phyloP scores from a whole-genome alignment of 2,113 vertebrate species.

The Beaufortia kweichowensis region DNA sequence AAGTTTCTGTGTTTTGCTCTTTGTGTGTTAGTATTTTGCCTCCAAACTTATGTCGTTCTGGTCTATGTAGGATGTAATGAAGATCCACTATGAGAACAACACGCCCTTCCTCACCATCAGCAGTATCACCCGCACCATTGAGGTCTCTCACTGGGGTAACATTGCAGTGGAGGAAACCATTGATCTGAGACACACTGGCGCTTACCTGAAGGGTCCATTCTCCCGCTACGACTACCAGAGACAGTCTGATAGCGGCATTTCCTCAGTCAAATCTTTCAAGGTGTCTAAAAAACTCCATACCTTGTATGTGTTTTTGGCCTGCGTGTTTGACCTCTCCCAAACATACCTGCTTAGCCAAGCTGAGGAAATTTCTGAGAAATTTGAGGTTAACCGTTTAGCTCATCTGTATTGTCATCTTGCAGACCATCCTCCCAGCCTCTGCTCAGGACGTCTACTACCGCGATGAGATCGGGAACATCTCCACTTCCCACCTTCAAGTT shows the following conservation, averaged over 20 bases:
- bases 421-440: slow-evolving; percentile 98
- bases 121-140: slow-evolving; percentile 89
- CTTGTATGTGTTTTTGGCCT: neutral
- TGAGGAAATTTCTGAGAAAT: too few relatives aligned
- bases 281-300: slow-evolving; percentile 62
- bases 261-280: slow-evolving; percentile 98
- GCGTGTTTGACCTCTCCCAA: neutral
- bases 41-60: neutral
- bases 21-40: neutral
- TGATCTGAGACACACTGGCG: slow-evolving; percentile 94
- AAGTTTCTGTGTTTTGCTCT: too few relatives aligned
- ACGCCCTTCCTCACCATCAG: slow-evolving; percentile 93
- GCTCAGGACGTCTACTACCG: slow-evolving; percentile 98
- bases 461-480: slow-evolving; percentile 98
- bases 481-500: slow-evolving; percentile 94
- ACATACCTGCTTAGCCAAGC: too few relatives aligned
- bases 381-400: neutral
- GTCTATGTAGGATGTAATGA: slow-evolving; percentile 81
- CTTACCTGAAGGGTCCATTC: slow-evolving; percentile 92
- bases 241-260: slow-evolving; percentile 96
- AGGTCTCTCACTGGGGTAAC: slow-evolving; percentile 99
- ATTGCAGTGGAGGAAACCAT: slow-evolving; percentile 96
- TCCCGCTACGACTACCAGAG: slow-evolving; percentile 98
- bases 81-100: slow-evolving; percentile 98
- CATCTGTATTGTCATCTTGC: slow-evolving; percentile 30